Percentiles rank a stretch among this genome's conserved stretches.
Evolutionary conservation across 2,797 vertebrate genomes (phyloP).

Genomic region (Hippopotamyrus pictus): DNA sequence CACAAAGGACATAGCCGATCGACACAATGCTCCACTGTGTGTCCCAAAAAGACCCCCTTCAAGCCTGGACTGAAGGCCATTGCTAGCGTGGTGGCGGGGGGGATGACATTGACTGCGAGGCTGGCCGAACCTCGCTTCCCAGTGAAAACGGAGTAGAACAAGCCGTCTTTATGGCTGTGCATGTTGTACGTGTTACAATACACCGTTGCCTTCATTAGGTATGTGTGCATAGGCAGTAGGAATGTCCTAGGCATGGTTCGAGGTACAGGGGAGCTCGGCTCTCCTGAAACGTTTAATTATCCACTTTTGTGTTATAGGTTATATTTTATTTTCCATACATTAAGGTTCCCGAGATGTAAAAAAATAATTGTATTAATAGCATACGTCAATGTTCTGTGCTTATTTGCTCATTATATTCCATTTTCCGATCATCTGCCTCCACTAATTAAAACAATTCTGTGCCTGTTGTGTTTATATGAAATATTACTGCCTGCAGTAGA

Average conservation of each 20-base stretch:
- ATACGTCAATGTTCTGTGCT: not conserved
- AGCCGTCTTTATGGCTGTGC: not conserved
- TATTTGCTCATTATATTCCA: not conserved
- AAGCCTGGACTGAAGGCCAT: not conserved
- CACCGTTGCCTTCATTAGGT: not conserved
- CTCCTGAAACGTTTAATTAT: not conserved
- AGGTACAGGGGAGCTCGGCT: not conserved
- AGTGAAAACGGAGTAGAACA: not conserved
- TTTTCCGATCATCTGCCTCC: not conserved
- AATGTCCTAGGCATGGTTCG: not conserved
- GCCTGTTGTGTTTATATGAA: not conserved
- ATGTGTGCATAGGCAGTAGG: not conserved
- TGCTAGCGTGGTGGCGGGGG: not conserved
- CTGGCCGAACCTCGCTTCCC: not conserved
- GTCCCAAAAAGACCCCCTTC: not conserved
- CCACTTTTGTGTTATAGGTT: not conserved
- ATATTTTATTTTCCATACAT: not conserved
- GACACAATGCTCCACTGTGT: not conserved
- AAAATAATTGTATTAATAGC: not conserved
- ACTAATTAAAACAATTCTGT: not conserved
- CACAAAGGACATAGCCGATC: not conserved
- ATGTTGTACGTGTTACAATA: not conserved
- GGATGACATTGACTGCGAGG: not conserved
- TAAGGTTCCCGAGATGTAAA: not conserved
- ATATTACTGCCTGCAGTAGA: not conserved